Conservation (phyloP, 2,113 vertebrate genomes). For the Lepus europaeus region DNA sequence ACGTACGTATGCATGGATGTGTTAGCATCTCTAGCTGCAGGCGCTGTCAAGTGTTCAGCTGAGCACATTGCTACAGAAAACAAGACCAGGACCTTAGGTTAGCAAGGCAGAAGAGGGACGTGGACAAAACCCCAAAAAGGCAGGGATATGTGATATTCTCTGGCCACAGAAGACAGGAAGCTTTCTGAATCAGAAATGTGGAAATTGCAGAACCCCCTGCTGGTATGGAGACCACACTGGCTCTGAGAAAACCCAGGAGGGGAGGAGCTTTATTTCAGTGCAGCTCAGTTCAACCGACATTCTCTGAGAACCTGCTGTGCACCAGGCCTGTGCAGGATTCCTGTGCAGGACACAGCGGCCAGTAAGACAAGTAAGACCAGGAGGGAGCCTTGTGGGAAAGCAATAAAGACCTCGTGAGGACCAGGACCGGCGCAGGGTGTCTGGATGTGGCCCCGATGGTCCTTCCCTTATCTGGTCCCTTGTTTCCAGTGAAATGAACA, state of each 20-base stretch:
- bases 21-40: background rate
- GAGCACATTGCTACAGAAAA: background rate
- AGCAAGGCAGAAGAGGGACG: background rate
- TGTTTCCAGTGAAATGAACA: background rate
- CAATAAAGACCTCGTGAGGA: accelerated
- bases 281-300: background rate
- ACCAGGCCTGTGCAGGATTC: background rate
- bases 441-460: accelerated
- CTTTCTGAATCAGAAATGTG: background rate
- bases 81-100: background rate
- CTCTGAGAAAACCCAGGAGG: background rate
- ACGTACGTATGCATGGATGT: background rate
- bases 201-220: background rate
- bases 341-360: accelerated
- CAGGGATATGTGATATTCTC: background rate
- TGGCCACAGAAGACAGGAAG: conserved; percentile 16
- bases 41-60: background rate
- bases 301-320: background rate
- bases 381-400: background rate
- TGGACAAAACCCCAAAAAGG: background rate
- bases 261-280: background rate
- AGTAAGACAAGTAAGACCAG: background rate
- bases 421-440: background rate
- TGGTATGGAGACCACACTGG: background rate
- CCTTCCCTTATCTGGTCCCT: no score